phyloP scores from a whole-genome alignment of 2,888 invertebrate species.

The Timema podura region DNA sequence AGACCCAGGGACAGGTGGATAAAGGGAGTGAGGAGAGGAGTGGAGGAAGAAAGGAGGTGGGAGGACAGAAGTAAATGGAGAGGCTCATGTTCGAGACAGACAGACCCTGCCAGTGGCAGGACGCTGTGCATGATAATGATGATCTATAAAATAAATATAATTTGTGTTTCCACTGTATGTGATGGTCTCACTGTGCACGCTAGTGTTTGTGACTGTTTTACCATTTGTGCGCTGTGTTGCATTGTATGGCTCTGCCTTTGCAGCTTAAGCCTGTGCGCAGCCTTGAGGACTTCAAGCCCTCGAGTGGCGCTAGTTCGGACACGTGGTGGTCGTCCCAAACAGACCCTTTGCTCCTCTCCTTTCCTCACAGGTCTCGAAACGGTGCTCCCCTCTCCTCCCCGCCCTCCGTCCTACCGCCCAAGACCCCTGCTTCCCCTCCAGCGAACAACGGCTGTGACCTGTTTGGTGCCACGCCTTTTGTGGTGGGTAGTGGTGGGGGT shows the following conservation, averaged over 20 bases:
- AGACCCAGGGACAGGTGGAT: no score
- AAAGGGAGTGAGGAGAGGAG: no score
- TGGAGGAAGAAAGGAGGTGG: no score
- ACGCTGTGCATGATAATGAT: no score
- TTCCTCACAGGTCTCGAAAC: slow-evolving; percentile 49
- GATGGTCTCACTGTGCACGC: background rate
- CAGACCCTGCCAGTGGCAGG: no score
- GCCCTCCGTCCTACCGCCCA: slow-evolving; percentile 27
- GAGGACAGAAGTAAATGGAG: no score
- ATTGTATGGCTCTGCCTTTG: slow-evolving; percentile 21
- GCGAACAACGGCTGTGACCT: slow-evolving; percentile 39
- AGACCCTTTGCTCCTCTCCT: slow-evolving; percentile 40
- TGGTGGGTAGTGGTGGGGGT: slow-evolving; percentile 46
- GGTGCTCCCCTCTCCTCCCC: slow-evolving; percentile 35
- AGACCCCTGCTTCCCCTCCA: slow-evolving; percentile 34
- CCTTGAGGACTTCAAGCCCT: slow-evolving; percentile 54
- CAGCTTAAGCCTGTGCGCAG: slow-evolving; percentile 59
- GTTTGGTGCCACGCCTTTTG: slow-evolving; percentile 45
- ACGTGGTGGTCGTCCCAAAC: slow-evolving; percentile 41
- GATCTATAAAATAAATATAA: no score
- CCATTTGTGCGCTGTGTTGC: slow-evolving; percentile 1
- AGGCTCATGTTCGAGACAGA: no score
- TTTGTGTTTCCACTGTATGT: background rate
- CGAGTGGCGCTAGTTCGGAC: slow-evolving; percentile 39
- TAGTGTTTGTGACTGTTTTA: slow-evolving; percentile 16